Evolutionary conservation across 2,797 vertebrate species (phyloP).

Genomic region (Lagodon rhomboides): DNA sequence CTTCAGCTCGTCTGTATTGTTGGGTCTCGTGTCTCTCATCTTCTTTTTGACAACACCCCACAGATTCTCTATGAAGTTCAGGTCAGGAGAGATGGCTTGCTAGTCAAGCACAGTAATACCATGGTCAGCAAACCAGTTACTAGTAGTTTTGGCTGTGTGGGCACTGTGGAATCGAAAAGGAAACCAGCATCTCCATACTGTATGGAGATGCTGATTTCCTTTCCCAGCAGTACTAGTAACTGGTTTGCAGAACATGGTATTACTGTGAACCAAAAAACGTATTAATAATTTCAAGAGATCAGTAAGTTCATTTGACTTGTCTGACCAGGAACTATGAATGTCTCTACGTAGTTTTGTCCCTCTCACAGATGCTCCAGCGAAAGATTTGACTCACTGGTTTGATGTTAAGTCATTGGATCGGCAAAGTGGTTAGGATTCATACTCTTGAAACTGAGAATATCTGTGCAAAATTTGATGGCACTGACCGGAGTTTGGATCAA

Average conservation of each 20-base stretch:
- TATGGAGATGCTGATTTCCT: too few species aligned
- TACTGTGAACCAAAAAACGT: background rate
- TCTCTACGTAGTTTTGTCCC: background rate
- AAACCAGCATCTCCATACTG: too few species aligned
- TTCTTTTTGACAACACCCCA: constrained; percentile 7
- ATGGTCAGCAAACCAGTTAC: too few species aligned
- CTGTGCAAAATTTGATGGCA: background rate
- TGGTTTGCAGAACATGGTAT: too few species aligned
- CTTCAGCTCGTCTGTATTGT: background rate
- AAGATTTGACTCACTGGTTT: background rate
- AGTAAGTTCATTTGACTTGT: background rate
- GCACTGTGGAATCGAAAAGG: too few species aligned
- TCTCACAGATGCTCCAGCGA: background rate
- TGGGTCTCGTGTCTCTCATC: background rate
- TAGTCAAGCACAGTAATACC: too few species aligned
- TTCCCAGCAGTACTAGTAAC: too few species aligned
- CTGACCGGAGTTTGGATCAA: too few species aligned
- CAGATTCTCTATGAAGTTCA: background rate
- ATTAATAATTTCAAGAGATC: background rate
- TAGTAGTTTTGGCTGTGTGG: too few species aligned
- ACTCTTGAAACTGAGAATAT: background rate
- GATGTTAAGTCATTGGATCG: background rate
- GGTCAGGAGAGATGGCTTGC: too few species aligned
- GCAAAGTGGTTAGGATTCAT: background rate
- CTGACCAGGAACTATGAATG: background rate